A percentile compares a stretch with the other conserved stretches of the same genome.
Evolutionary conservation across 2,888 invertebrate genomes (phyloP).

Genomic region (Dasypolia templi): DNA sequence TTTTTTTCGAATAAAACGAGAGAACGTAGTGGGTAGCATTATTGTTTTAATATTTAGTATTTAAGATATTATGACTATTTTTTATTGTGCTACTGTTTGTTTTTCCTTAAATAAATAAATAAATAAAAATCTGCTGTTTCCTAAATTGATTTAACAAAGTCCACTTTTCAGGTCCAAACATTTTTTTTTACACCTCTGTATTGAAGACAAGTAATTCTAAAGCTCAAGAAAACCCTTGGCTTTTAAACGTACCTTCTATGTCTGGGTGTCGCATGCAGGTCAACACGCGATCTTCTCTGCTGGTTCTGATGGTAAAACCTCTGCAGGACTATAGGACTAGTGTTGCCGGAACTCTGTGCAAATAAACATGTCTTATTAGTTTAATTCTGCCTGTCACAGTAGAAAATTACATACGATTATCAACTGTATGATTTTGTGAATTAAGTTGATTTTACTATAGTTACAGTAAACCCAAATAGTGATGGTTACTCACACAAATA

Average conservation of each 20-base stretch:
- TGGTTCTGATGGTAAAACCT: constrained; percentile 95
- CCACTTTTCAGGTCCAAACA: background rate
- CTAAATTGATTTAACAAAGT: no score
- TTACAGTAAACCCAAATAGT: no score
- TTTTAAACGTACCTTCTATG: constrained; percentile 82
- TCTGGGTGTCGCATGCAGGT: constrained; percentile 86
- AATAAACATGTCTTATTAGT: constrained; percentile 6
- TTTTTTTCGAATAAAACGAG: no score
- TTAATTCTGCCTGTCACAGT: background rate
- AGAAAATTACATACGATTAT: background rate
- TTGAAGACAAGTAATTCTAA: background rate
- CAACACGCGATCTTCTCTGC: constrained; percentile 91
- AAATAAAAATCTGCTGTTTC: no score
- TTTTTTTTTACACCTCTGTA: background rate
- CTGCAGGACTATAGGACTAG: constrained; percentile 94
- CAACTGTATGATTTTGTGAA: background rate
- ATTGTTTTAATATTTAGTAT: no score
- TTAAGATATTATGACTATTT: no score
- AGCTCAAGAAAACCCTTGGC: background rate
- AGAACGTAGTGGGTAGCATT: no score
- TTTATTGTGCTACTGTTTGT: no score
- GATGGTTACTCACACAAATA: no score
- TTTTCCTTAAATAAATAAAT: no score
- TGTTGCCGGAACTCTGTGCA: constrained; percentile 91
- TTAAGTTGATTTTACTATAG: constrained; percentile 4